Conservation (phyloP, 2,797 vertebrate species). For the Nannoperca australis region DNA sequence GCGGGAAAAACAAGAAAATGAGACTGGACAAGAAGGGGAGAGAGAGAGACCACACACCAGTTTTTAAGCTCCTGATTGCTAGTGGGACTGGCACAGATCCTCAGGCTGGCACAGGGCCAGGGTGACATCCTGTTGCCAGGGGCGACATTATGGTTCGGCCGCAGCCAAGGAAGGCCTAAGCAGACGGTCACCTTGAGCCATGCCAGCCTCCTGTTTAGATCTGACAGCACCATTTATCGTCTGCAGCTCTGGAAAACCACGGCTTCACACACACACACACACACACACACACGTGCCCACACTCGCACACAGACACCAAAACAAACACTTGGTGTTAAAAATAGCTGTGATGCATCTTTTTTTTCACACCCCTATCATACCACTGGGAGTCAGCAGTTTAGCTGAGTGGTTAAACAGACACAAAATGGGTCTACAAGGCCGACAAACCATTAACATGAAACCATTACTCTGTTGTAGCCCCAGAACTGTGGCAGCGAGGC, state of each 20-base stretch:
- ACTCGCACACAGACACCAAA: slow-evolving; percentile 38
- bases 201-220: slow-evolving; percentile 80
- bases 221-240: slow-evolving; percentile 83
- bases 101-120: slow-evolving; percentile 80
- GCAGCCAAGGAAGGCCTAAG: slow-evolving; percentile 75
- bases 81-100: slow-evolving; percentile 73
- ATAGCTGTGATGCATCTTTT: slow-evolving; percentile 68
- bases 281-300: slow-evolving; percentile 42
- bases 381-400: slow-evolving; percentile 70
- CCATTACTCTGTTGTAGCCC: slow-evolving; percentile 40
- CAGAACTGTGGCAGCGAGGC: slow-evolving; percentile 35
- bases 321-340: slow-evolving; percentile 70
- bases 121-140: slow-evolving; percentile 85
- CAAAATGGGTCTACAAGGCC: slow-evolving; percentile 51
- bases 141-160: slow-evolving; percentile 79
- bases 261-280: slow-evolving; percentile 47
- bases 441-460: slow-evolving; percentile 45
- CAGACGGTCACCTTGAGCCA: slow-evolving; percentile 89
- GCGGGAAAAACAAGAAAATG: slow-evolving; percentile 50
- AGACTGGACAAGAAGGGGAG: slow-evolving; percentile 40
- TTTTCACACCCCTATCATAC: slow-evolving; percentile 32
- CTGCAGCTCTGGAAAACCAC: slow-evolving; percentile 60
- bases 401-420: slow-evolving; percentile 61
- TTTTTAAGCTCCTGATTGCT: slow-evolving; percentile 74
- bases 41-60: slow-evolving; percentile 58